Evolutionary conservation across 2,113 vertebrate genomes (phyloP).

Genomic region (Catharus bicknelli): DNA sequence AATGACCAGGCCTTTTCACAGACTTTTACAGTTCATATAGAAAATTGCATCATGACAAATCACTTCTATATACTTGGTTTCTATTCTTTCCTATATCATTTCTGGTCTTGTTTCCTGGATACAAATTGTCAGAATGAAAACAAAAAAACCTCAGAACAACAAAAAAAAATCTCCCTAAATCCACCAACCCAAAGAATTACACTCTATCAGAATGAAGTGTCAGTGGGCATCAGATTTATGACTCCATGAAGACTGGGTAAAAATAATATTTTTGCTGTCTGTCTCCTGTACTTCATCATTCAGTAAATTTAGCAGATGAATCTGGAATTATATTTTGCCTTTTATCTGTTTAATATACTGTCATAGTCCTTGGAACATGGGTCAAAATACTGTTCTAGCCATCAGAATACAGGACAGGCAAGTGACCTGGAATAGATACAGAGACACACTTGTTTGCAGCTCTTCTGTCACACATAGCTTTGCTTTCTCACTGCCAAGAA

Average conservation of each 20-base stretch:
- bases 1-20: neutral
- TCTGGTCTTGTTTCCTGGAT: neutral
- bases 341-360: neutral
- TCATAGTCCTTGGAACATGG: fast-evolving
- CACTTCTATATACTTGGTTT: neutral
- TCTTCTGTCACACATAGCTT: neutral
- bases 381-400: neutral
- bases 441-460: neutral
- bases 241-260: neutral
- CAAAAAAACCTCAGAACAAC: neutral
- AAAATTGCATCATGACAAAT: neutral
- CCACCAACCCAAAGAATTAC: neutral
- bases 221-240: neutral
- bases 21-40: neutral
- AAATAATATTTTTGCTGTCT: neutral
- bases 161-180: neutral
- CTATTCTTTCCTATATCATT: neutral
- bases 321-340: neutral
- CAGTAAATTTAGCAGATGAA: neutral
- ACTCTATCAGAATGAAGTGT: neutral
- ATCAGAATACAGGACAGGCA: neutral
- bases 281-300: neutral
- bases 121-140: neutral
- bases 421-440: neutral
- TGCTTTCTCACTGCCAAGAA: neutral